These are phyloP conservation scores for Bellardia pandia DNA, from an alignment of 2,888 invertebrate genomes.

Conservation along the genomic window DNA sequence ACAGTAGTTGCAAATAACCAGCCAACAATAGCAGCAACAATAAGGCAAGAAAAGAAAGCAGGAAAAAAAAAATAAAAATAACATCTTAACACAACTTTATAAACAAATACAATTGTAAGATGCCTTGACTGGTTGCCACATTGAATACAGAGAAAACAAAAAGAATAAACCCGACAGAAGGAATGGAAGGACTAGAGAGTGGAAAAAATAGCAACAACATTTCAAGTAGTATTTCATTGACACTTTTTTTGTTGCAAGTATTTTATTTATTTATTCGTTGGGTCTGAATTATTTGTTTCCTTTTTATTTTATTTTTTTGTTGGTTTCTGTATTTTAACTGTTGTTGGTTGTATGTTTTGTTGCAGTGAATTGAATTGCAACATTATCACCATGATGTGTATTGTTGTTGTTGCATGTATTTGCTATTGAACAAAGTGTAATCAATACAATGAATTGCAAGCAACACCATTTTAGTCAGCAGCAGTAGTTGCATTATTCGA, in stretches of 20 bases:
- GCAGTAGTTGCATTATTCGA: conserved; percentile 4
- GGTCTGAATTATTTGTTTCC: conserved; percentile 5
- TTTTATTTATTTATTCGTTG: conserved; percentile 34
- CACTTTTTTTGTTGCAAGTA: conserved; percentile 58
- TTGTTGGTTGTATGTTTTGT: conserved; percentile 38
- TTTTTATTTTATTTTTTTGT: background rate
- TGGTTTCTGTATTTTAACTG: conserved; percentile 34
- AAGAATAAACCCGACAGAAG: conserved; percentile 21
- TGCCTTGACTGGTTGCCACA: conserved; percentile 47
- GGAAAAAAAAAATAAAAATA: conserved; percentile 51
- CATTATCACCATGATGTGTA: conserved; percentile 20
- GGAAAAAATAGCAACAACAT: conserved; percentile 60
- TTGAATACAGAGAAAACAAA: background rate
- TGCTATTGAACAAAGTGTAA: conserved; percentile 60
- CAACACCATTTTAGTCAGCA: conserved; percentile 22
- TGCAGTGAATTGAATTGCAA: conserved; percentile 48
- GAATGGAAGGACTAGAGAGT: conserved; percentile 24
- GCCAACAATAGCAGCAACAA: conserved; percentile 2
- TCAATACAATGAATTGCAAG: conserved; percentile 61
- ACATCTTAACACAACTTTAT: conserved; percentile 66
- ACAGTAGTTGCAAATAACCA: conserved; percentile 50
- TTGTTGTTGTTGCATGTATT: conserved; percentile 39
- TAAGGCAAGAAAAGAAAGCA: background rate
- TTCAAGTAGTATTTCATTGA: conserved; percentile 71
- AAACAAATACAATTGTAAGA: conserved; percentile 37